phyloP scores from a whole-genome alignment of 2,888 invertebrate species.

The Drosophila niveifrons region DNA sequence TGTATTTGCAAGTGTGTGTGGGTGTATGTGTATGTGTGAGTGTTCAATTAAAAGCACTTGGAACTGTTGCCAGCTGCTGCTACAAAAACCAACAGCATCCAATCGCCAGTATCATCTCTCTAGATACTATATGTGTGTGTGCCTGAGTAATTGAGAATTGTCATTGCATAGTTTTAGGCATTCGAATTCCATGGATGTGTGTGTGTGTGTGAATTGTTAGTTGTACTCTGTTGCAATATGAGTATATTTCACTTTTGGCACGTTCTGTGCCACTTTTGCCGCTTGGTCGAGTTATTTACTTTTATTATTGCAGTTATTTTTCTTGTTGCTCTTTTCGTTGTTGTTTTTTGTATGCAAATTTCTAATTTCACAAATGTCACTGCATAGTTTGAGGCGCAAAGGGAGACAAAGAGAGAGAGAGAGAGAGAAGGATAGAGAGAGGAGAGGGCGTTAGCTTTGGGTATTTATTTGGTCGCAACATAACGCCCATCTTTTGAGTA shows the following conservation, averaged over 20 bases:
- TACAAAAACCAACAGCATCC: background rate
- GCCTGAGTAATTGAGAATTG: slow-evolving; percentile 65
- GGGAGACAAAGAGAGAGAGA: background rate
- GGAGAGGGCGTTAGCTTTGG: slow-evolving; percentile 33
- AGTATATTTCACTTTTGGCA: slow-evolving; percentile 62
- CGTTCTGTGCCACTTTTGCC: slow-evolving; percentile 67
- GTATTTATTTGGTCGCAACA: slow-evolving; percentile 48
- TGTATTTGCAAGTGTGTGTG: background rate
- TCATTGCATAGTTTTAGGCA: slow-evolving; percentile 74
- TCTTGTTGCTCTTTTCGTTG: slow-evolving; percentile 21
- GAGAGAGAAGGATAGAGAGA: too few relatives aligned
- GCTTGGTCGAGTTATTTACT: slow-evolving; percentile 69
- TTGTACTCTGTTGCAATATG: slow-evolving; percentile 6
- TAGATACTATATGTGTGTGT: slow-evolving; percentile 12
- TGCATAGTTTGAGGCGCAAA: slow-evolving; percentile 71
- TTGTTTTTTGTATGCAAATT: slow-evolving; percentile 50
- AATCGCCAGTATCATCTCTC: slow-evolving; percentile 2
- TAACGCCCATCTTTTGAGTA: slow-evolving; percentile 41
- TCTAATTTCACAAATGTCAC: slow-evolving; percentile 77
- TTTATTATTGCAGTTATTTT: slow-evolving; percentile 44
- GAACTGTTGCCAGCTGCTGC: slow-evolving; percentile 3
- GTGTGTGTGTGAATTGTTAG: background rate
- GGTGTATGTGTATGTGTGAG: background rate
- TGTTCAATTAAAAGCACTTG: slow-evolving; percentile 45
- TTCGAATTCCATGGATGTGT: slow-evolving; percentile 10